Base-by-base conservation (phyloP, 2,888 invertebrate genomes). In the Psylliodes chrysocephalus region DNA sequence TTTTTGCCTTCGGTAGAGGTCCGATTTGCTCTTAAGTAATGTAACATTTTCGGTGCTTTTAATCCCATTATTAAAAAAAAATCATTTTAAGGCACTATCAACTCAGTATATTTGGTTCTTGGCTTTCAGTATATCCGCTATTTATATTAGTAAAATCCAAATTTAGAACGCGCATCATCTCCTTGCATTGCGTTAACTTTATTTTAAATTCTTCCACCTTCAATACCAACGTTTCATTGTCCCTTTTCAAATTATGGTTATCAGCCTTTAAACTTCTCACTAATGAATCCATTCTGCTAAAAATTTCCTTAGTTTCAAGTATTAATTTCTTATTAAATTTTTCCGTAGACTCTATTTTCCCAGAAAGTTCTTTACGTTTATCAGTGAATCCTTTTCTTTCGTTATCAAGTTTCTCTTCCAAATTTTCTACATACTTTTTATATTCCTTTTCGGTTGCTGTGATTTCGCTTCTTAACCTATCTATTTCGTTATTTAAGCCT, bases 271-370 rank as follows among this genome's bases (percentile, higher is more conserved):
- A 77, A 49, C 85, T 84, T 63, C 85, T 81, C 18, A 89, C 81
- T 73, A 86, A 85, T 17, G 80, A 83, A 78, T 90, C 88, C 57
- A 91, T 84, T 78, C 86, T 89, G 0, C 82, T 81, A 0, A 88
- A 86, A 72, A 91, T 84, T 49, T 87, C 86, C 59, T 88, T 82
- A 22, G 89, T 85, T n/a, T 89, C 87, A 28, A 84, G 83, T 74
- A 87, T 88, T 88, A 91, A 91, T 68, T 78, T 87, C 79, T 83
- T 86, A 77, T 85, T 89, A 51, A 87, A 82, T 75, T 84, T 85
- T 79, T 85, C 88, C 82, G 87, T 89, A 69, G 81, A 84, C 77
- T 85, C 86, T 72, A 87, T 84, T 79, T 86, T 88, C 74, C 84
- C 85, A 72, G 85, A 87, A 19, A 89, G 79, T 80, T 85, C 87